Conservation (phyloP, 2,888 invertebrate genomes). For the Tanytarsus gracilentus region DNA sequence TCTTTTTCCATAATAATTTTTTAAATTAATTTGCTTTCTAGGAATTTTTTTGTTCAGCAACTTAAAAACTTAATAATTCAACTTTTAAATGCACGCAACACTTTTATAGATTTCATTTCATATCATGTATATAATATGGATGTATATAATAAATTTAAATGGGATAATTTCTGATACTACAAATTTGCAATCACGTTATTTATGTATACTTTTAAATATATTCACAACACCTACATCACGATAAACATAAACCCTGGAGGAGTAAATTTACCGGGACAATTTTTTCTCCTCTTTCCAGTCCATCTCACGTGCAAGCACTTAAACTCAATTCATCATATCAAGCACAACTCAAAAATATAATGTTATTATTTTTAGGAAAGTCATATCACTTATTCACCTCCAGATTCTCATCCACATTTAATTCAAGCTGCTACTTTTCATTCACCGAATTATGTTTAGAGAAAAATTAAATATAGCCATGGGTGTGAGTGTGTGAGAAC, state of each 20-base stretch:
- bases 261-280: not conserved
- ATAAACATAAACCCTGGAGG: not conserved
- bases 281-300: not conserved
- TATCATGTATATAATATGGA: not conserved
- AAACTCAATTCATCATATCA: too few species aligned
- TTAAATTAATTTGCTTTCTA: not conserved
- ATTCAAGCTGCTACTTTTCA: too few species aligned
- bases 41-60: too few species aligned
- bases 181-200: conserved; percentile 7
- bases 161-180: not conserved
- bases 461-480: too few species aligned
- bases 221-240: conserved; percentile 13
- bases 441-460: too few species aligned
- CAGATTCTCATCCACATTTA: too few species aligned
- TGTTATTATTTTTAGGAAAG: too few species aligned
- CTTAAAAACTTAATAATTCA: not conserved
- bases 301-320: too few species aligned
- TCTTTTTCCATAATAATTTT: not conserved
- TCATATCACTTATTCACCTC: too few species aligned
- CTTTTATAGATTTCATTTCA: not conserved
- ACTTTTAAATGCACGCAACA: conserved; percentile 9
- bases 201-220: not conserved
- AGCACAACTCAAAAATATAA: too few species aligned
- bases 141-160: not conserved
- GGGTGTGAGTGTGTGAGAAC: too few species aligned